phyloP scores from a whole-genome alignment of 2,888 invertebrate species.

The Drosophila lacicola region DNA sequence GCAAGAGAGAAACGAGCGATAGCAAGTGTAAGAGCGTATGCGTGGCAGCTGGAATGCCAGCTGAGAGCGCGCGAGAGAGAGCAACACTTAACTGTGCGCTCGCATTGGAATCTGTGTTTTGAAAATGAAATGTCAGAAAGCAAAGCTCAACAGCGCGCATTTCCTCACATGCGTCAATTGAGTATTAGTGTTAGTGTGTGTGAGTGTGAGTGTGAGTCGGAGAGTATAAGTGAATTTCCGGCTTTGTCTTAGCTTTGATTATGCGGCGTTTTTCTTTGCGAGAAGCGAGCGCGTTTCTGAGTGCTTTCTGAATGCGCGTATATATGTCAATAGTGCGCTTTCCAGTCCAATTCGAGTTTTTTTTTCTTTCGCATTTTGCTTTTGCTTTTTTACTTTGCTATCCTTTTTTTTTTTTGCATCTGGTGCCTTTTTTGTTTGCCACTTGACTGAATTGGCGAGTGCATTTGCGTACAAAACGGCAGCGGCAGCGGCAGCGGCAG shows the following conservation, averaged over 20 bases:
- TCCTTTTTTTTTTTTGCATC: conserved; percentile 47
- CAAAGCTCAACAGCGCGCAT: conserved; percentile 78
- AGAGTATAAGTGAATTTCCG: conserved; percentile 78
- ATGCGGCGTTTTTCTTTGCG: conserved; percentile 71
- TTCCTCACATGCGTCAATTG: conserved; percentile 52
- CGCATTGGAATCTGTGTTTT: conserved; percentile 71
- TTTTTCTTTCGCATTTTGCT: conserved; percentile 37
- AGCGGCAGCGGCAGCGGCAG: conserved; percentile 6
- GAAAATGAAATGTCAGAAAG: conserved; percentile 77
- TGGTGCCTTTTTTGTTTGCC: conserved; percentile 59
- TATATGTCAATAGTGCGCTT: conserved; percentile 84
- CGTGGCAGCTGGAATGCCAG: conserved; percentile 32
- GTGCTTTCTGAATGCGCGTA: conserved; percentile 68
- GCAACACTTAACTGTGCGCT: conserved; percentile 12
- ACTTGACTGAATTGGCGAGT: conserved; percentile 77
- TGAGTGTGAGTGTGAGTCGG: conserved; percentile 30
- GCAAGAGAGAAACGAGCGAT: conserved; percentile 12
- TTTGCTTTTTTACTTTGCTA: conserved; percentile 34
- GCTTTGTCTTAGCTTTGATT: conserved; percentile 73
- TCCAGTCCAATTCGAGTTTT: conserved; percentile 69
- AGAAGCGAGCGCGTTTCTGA: conserved; percentile 49
- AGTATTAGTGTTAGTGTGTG: conserved; percentile 13
- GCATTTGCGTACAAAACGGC: conserved; percentile 53
- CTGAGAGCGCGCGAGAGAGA: conserved; percentile 17
- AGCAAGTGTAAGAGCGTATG: conserved; percentile 13